Evolutionary conservation across 2,888 invertebrate genomes (phyloP).

Genomic region (Xylocampa areola): DNA sequence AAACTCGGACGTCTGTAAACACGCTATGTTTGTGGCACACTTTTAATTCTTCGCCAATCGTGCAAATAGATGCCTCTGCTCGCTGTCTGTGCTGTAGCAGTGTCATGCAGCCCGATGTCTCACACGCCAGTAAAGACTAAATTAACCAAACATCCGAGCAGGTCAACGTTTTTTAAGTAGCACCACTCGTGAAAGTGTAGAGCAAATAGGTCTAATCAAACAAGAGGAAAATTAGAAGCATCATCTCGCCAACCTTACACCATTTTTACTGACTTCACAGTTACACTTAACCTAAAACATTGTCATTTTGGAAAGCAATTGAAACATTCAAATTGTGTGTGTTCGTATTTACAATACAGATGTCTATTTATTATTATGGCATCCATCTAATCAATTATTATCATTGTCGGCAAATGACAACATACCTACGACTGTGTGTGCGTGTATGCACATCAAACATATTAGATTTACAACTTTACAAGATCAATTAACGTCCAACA

Average conservation of each 20-base stretch:
- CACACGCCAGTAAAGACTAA: slow-evolving; percentile 72
- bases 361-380: no score
- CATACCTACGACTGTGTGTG: no score
- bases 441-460: slow-evolving; percentile 6
- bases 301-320: slow-evolving; percentile 29
- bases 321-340: slow-evolving; percentile 9
- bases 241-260: slow-evolving; percentile 67
- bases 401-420: no score
- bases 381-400: slow-evolving; percentile 9
- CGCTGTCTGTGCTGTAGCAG: slow-evolving; percentile 59
- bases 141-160: slow-evolving; percentile 81
- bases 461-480: background rate
- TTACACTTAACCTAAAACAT: slow-evolving; percentile 51
- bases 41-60: slow-evolving; percentile 74
- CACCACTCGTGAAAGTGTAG: slow-evolving; percentile 85
- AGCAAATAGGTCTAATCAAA: slow-evolving; percentile 84
- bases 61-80: slow-evolving; percentile 71
- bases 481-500: slow-evolving; percentile 9
- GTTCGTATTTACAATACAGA: no score
- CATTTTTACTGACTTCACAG: slow-evolving; percentile 60
- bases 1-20: slow-evolving; percentile 71
- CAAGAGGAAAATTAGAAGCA: slow-evolving; percentile 79
- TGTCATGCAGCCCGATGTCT: slow-evolving; percentile 62
- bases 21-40: slow-evolving; percentile 77
- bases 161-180: slow-evolving; percentile 87